Evolutionary conservation across 2,888 invertebrate genomes (phyloP).

Genomic region (Brachynemurus nebulosus): DNA sequence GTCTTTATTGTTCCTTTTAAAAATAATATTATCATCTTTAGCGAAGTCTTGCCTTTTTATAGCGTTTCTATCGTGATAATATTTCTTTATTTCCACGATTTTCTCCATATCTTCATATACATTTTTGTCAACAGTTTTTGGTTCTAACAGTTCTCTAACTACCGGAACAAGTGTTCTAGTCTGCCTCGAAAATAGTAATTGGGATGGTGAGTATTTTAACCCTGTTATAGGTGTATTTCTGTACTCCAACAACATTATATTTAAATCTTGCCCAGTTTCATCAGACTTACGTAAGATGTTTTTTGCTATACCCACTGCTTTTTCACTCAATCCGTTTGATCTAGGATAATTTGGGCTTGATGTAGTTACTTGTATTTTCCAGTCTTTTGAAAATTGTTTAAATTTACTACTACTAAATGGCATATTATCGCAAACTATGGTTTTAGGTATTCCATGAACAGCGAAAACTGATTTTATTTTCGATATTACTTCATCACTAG

Average conservation of each 20-base stretch:
- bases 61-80: background rate
- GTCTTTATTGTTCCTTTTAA: background rate
- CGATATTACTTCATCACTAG: constrained; percentile 10
- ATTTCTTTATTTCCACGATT: background rate
- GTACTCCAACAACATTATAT: background rate
- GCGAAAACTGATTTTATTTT: constrained; percentile 14
- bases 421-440: constrained; percentile 13
- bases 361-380: background rate
- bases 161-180: background rate
- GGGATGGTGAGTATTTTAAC: background rate
- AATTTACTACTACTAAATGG: background rate
- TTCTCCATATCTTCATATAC: background rate
- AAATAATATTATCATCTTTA: background rate
- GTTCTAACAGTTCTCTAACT: background rate
- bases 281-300: background rate
- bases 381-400: background rate
- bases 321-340: background rate
- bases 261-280: background rate
- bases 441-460: constrained; percentile 15
- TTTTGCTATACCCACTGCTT: constrained; percentile 1
- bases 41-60: too few relatives aligned
- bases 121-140: background rate
- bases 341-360: background rate
- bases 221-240: background rate
- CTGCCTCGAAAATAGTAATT: background rate